A percentile compares a stretch with the other conserved stretches of the same genome.
Evolutionary conservation across 2,113 vertebrate species (phyloP).

Genomic region (Propithecus coquereli): DNA sequence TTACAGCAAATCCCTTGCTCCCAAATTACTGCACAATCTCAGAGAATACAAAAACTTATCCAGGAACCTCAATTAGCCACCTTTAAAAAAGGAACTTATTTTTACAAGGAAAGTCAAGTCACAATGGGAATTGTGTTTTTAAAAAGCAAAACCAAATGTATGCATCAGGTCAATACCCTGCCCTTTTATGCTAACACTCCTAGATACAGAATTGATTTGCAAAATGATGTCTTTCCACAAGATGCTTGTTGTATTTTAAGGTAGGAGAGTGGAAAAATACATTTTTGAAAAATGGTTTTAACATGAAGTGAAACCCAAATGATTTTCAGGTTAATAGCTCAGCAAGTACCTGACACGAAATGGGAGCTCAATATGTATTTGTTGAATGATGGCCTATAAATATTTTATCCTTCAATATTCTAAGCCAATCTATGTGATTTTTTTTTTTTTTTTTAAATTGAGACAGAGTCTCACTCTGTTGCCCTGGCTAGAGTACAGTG

Average conservation of each 20-base stretch:
- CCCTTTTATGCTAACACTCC: not conserved
- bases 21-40: not conserved
- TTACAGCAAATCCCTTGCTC: not conserved
- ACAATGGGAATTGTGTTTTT: not conserved
- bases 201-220: not conserved
- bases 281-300: conserved; percentile 39
- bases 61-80: not conserved
- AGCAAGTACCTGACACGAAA: not conserved
- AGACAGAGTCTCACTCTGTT: no score
- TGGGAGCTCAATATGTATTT: not conserved
- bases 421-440: not conserved
- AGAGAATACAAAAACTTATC: not conserved
- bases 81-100: not conserved
- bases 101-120: conserved; percentile 1
- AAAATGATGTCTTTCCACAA: conserved; percentile 29
- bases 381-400: not conserved
- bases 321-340: conserved; percentile 21
- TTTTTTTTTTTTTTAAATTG: not conserved
- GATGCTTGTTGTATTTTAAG: not conserved
- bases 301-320: not conserved
- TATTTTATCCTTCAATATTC: not conserved
- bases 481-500: no score
- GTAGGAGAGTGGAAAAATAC: not conserved
- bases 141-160: not conserved
- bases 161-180: not conserved